A percentile compares a stretch with the other conserved stretches of the same genome.
Evolutionary conservation across 1,140 invertebrate genomes (phyloP).

Genomic region (Drosophila sp.): DNA sequence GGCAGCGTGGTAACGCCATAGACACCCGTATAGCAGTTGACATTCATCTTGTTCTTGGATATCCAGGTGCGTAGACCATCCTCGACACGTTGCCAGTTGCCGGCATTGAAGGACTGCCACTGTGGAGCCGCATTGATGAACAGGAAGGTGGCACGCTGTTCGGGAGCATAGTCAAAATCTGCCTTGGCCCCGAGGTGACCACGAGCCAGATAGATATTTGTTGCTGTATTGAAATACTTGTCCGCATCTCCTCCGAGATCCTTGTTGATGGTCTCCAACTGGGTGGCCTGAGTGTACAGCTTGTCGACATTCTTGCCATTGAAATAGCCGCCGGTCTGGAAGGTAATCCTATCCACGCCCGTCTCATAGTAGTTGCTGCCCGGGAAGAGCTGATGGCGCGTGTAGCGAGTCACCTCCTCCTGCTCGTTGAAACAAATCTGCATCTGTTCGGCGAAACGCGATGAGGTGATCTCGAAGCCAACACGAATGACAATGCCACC

Average conservation of each 20-base stretch:
- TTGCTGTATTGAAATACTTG: conserved; percentile 63
- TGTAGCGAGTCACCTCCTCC: conserved; percentile 83
- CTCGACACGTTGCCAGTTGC: conserved; percentile 87
- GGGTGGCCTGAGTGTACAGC: conserved; percentile 76
- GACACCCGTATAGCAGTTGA: conserved; percentile 87
- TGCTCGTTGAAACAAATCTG: conserved; percentile 85
- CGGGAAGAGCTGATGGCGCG: conserved; percentile 75
- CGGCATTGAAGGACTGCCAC: conserved; percentile 88
- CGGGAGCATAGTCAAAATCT: conserved; percentile 87
- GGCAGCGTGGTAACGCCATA: conserved; percentile 85
- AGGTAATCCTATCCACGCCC: conserved; percentile 79
- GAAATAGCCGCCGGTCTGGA: conserved; percentile 77
- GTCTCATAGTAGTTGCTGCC: conserved; percentile 79
- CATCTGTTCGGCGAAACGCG: conserved; percentile 80
- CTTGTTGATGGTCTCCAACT: conserved; percentile 70
- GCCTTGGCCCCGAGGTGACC: conserved; percentile 89
- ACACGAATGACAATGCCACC: conserved; percentile 73
- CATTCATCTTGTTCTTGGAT: conserved; percentile 71
- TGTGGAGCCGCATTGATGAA: conserved; percentile 88
- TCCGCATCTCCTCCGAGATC: conserved; percentile 75
- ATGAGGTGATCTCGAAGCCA: conserved; percentile 69
- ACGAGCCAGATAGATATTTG: conserved; percentile 85
- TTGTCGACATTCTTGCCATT: conserved; percentile 75
- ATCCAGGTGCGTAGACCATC: conserved; percentile 84
- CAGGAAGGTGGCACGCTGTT: conserved; percentile 88